Evolutionary conservation across 2,888 invertebrate genomes (phyloP), one percentile per base, ranked within the genome.

Genomic region (Ochropacha duplaris): DNA sequence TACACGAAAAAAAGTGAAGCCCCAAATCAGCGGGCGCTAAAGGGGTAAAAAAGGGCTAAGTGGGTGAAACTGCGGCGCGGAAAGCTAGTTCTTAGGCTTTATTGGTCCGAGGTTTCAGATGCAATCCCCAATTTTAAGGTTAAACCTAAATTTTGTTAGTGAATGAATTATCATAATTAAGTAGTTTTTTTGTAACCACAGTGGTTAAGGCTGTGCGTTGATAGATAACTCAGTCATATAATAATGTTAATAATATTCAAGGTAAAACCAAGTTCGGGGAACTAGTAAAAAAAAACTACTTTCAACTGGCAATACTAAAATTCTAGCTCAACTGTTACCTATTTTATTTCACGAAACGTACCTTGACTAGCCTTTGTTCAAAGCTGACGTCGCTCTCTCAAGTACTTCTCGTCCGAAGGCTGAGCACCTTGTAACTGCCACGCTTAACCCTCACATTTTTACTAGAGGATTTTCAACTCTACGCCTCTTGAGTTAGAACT

Each of bases 401-500:
- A 68, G 68, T 57, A 56, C 64, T 68, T 63, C 71, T 70, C 19
- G 49, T 62, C 61, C 39, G 69, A 66, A 68, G 69, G 70, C 62
- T 57, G 51, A 51, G 58, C 36, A 34, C 24, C 52, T 50, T 57
- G 50, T 57, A 64, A 59, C 60, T 57, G 59, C 49, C 55, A 57
- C 34, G 54, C 61, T 62, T 52, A 62, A 67, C 62, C 50, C 57
- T 31, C 6, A 6, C 16, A 2, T 2, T 19, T 31, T 6, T 52
- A 34, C 22, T 3, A 52, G 22, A 19, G 12, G 22, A 34, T 16
- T 31, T 52, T 31, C 11, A 34, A 52, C 34, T 31, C 22, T 52
- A 52, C 22, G 16, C 8, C 19, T 9, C 19, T 31, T 12, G 0
- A 11, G 31, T 14, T 22, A 31, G 22, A 52, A 22, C 12, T 31